phyloP scores from a whole-genome alignment of 1,140 invertebrate species.

The Drosophila sp. region DNA sequence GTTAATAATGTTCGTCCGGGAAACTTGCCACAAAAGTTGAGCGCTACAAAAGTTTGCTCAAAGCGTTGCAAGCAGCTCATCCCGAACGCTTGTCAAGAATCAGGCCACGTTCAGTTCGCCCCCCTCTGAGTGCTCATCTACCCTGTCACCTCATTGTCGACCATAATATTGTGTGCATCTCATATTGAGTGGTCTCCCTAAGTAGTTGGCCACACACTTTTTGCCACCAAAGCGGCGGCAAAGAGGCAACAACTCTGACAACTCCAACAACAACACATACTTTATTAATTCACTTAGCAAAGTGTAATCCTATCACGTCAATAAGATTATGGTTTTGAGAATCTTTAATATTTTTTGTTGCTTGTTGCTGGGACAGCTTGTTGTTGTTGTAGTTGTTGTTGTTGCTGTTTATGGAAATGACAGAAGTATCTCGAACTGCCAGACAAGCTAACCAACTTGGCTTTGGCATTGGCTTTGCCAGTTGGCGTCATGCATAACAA shows the following conservation, averaged over 20 bases:
- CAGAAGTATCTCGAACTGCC: constrained; percentile 30
- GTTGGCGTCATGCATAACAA: constrained; percentile 79
- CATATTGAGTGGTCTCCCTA: constrained; percentile 73
- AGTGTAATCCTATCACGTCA: constrained; percentile 84
- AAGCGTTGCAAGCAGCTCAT: constrained; percentile 51
- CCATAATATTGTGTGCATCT: constrained; percentile 79
- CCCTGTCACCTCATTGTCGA: constrained; percentile 58
- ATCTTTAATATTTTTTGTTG: constrained; percentile 78
- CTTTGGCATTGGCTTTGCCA: constrained; percentile 62
- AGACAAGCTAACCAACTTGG: constrained; percentile 37
- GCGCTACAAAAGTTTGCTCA: constrained; percentile 57
- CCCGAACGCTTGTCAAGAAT: constrained; percentile 68
- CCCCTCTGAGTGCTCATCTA: constrained; percentile 14
- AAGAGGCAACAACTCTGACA: constrained; percentile 20
- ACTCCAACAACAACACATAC: constrained; percentile 42
- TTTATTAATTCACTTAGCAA: constrained; percentile 84
- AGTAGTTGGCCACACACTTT: constrained; percentile 63
- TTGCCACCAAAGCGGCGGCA: constrained; percentile 13
- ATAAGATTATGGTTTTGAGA: constrained; percentile 84
- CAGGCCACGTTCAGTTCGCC: constrained; percentile 56
- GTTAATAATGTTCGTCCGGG: constrained; percentile 72
- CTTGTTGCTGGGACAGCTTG: constrained; percentile 48
- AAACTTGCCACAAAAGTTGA: constrained; percentile 72
- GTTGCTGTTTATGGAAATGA: constrained; percentile 79
- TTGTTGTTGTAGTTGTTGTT: constrained; percentile 74